Evolutionary conservation across 2,797 vertebrate species (phyloP), one percentile per base, ranked within the genome.

Genomic region (Tiaroga cobitis): DNA sequence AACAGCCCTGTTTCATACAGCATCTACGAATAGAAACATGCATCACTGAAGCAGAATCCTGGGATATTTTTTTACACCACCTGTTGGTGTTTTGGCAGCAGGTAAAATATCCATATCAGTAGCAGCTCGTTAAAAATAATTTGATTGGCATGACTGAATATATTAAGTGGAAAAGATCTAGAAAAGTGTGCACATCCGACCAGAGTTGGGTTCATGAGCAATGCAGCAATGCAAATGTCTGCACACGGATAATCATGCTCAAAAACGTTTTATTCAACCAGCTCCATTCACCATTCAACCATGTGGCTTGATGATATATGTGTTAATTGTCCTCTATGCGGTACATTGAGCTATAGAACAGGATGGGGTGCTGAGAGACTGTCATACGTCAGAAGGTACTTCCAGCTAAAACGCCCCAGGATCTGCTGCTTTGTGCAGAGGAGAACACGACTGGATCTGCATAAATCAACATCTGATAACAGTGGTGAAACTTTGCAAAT

Each of bases 341-440:
- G 21, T 68, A 21, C 18, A 39, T 5, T 59, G 4, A 16, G 51
- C 9, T 56, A 76, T n/a, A n/a, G 51, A 77, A 9, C 15, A 39
- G 75, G 54, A 77, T 8, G 2, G 29, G 70, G 43, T 24, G 67
- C 81, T 32, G 51, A 74, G 56, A 75, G 46, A 34, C 39, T 69
- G 82, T 67, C 82, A 84, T 46, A 68, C 26, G 32, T 84, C 61
- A 68, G 46, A 77, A 59, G 82, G 46, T 29, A 8, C 34, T 41
- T 34, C 9, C 76, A 56, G 51, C 75, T 61, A 29, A 43, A 37
- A 68, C 11, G 68, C 67, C 51, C 56, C 29, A 9, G n/a, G 46
- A 56, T 73, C 56, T 59, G 6, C 16, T 29, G 51, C 49, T 29
- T 61, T 73, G 49, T 49, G 10, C 68, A 29, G 80, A 26, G 76